phyloP scores from a whole-genome alignment of 2,888 invertebrate species.

The Erynnis tages region DNA sequence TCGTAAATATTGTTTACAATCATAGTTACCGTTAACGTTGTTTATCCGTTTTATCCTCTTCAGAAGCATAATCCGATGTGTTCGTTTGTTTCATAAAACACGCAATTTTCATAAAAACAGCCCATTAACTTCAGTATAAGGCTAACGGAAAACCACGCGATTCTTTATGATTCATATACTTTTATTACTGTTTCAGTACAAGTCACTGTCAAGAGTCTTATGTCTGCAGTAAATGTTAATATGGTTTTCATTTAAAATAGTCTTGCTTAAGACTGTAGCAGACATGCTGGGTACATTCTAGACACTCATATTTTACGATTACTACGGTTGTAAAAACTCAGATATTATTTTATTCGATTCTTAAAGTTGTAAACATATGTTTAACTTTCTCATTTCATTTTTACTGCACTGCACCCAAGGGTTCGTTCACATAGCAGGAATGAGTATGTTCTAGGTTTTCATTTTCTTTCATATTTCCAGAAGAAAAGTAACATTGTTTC shows the following conservation, averaged over 20 bases:
- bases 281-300: background rate
- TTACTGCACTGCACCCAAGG: no score
- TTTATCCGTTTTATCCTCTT: no score
- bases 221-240: slow-evolving; percentile 1
- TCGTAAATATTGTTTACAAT: no score
- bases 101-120: slow-evolving; percentile 10
- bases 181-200: slow-evolving; percentile 8
- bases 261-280: background rate
- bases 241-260: background rate
- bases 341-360: background rate
- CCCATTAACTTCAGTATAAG: slow-evolving; percentile 9
- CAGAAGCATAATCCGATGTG: no score
- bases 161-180: slow-evolving; percentile 17
- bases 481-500: no score
- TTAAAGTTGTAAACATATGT: background rate
- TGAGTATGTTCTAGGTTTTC: no score
- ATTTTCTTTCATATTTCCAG: no score
- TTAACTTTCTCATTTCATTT: no score
- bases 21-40: no score
- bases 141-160: slow-evolving; percentile 1
- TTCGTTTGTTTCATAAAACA: background rate
- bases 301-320: background rate
- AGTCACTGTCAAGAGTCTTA: slow-evolving; percentile 1
- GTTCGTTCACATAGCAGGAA: no score
- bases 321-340: background rate